phyloP scores from a whole-genome alignment of 1,140 invertebrate genomes.

The Trichogramma pretiosum region DNA sequence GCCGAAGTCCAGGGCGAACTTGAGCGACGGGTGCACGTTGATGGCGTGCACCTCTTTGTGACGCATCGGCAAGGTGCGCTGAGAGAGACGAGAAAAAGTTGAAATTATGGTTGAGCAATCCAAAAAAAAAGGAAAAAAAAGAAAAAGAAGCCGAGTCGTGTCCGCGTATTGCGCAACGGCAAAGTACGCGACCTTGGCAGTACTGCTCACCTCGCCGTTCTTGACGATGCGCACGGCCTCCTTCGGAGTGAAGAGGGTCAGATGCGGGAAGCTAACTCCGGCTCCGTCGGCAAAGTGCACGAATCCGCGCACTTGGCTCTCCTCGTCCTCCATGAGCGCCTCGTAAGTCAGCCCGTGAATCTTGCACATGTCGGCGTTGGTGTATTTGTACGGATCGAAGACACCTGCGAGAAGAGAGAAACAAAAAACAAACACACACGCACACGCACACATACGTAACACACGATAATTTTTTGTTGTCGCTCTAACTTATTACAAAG shows the following conservation, averaged over 20 bases:
- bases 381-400: slow-evolving; percentile 71
- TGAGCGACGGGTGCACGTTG: slow-evolving; percentile 65
- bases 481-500: no score
- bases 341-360: slow-evolving; percentile 72
- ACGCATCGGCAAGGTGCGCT: slow-evolving; percentile 74
- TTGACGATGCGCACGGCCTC: slow-evolving; percentile 70
- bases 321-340: slow-evolving; percentile 71
- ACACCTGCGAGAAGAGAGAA: slow-evolving; percentile 60
- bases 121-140: no score
- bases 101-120: no score
- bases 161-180: no score
- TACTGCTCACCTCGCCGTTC: slow-evolving; percentile 60
- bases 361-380: slow-evolving; percentile 69
- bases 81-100: slow-evolving; percentile 33
- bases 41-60: slow-evolving; percentile 77
- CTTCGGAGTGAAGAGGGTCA: slow-evolving; percentile 66
- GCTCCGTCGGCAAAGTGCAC: slow-evolving; percentile 65
- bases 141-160: no score
- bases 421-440: no score
- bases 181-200: neutral
- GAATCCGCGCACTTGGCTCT: slow-evolving; percentile 64
- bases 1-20: slow-evolving; percentile 71
- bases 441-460: no score
- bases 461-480: no score
- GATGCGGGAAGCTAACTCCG: slow-evolving; percentile 63